phyloP scores from a whole-genome alignment of 2,113 vertebrate species.

The Gymnogyps californianus region DNA sequence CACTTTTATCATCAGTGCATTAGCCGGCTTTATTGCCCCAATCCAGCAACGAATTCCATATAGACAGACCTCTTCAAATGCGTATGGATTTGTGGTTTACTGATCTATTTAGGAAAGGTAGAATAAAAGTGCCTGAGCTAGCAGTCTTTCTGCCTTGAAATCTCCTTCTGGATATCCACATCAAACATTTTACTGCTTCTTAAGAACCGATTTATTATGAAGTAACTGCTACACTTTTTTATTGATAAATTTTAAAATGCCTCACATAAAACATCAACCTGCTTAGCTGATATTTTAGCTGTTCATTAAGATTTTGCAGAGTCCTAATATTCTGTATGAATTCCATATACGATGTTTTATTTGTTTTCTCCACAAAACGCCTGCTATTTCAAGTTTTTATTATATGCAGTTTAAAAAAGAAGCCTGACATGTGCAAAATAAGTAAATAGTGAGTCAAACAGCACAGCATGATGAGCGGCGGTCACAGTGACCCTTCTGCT shows the following conservation, averaged over 20 bases:
- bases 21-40: background rate
- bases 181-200: background rate
- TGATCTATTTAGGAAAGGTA: background rate
- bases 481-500: slow-evolving; percentile 3
- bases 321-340: background rate
- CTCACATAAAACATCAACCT: background rate
- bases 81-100: background rate
- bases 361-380: background rate
- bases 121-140: background rate
- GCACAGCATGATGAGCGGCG: background rate
- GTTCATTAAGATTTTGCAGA: background rate
- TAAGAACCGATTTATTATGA: background rate
- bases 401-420: background rate
- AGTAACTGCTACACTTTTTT: background rate
- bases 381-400: background rate
- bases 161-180: background rate
- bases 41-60: rapidly evolving
- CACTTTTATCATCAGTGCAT: background rate
- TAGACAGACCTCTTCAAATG: background rate
- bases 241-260: background rate
- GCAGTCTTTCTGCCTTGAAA: background rate
- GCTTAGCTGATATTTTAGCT: background rate
- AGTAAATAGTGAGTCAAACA: background rate
- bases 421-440: background rate
- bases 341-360: background rate